Conservation (phyloP, 1,140 invertebrate genomes). For the Caerostris extrusa region DNA sequence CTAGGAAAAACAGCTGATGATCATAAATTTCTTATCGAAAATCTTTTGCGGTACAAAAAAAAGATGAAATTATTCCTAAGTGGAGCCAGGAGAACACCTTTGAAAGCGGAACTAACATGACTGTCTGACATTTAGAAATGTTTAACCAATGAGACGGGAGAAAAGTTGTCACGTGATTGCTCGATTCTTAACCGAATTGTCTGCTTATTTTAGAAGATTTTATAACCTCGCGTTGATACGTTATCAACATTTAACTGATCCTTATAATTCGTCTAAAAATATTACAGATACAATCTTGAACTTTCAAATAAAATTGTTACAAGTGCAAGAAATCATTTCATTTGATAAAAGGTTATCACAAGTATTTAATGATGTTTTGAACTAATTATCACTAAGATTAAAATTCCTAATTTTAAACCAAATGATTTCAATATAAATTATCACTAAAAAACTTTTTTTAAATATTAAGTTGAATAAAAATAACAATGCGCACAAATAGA, state of each 20-base stretch:
- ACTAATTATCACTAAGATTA: no score
- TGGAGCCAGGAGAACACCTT: not conserved
- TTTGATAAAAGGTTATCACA: no score
- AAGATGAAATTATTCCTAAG: not conserved
- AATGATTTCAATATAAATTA: no score
- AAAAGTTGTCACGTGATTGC: constrained; percentile 14
- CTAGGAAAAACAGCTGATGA: constrained; percentile 1
- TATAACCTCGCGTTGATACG: not conserved
- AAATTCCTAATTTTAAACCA: no score
- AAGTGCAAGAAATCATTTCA: no score
- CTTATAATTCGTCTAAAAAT: no score
- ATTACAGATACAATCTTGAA: no score
- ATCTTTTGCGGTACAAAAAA: not conserved
- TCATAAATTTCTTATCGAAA: not conserved
- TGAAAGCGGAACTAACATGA: constrained; percentile 21
- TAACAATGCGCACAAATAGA: no score
- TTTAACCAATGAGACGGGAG: constrained; percentile 33
- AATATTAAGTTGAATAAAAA: no score
- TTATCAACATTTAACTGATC: not conserved
- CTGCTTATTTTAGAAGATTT: not conserved
- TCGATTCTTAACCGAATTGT: not conserved
- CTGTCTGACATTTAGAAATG: constrained; percentile 61
- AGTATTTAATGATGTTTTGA: no score
- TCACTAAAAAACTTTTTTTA: no score
- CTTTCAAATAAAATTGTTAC: no score